Evolutionary conservation across 1,140 invertebrate genomes (phyloP).

Genomic region (Bombus waltoni): DNA sequence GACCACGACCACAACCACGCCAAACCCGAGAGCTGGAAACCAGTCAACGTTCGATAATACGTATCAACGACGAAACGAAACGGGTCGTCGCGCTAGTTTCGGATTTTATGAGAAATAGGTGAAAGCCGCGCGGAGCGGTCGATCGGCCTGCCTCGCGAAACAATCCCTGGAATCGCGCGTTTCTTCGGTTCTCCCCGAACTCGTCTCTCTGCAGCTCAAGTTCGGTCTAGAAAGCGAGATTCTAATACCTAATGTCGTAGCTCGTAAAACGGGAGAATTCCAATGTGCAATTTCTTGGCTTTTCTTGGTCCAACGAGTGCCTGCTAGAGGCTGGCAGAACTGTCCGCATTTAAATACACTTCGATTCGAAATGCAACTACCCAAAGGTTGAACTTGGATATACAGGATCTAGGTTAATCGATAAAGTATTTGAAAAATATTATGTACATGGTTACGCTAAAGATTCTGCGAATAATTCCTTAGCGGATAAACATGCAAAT

Average conservation of each 20-base stretch:
- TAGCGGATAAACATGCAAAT: background rate
- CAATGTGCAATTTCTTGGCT: background rate
- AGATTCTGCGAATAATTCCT: background rate
- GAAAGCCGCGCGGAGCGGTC: slow-evolving; percentile 27
- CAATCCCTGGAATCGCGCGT: slow-evolving; percentile 46
- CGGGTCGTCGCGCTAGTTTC: background rate
- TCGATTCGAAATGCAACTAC: background rate
- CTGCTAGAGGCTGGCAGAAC: background rate
- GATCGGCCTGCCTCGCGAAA: slow-evolving; percentile 15
- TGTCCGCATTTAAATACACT: background rate
- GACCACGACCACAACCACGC: background rate
- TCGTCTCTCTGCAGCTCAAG: background rate
- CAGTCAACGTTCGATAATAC: background rate
- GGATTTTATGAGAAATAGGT: slow-evolving; percentile 53
- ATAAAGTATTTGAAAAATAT: background rate
- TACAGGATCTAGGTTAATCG: background rate
- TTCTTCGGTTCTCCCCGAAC: background rate
- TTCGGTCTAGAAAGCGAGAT: slow-evolving; percentile 4
- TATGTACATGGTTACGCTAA: background rate
- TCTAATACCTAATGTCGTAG: background rate
- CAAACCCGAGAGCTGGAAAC: background rate
- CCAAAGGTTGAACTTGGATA: background rate
- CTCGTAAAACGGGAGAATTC: background rate
- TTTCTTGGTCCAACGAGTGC: background rate
- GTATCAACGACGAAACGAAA: background rate